Percentiles rank a stretch among this genome's conserved stretches.
Conservation (phyloP, 1,140 invertebrate species). For the Phenacoccus solenopsis region DNA sequence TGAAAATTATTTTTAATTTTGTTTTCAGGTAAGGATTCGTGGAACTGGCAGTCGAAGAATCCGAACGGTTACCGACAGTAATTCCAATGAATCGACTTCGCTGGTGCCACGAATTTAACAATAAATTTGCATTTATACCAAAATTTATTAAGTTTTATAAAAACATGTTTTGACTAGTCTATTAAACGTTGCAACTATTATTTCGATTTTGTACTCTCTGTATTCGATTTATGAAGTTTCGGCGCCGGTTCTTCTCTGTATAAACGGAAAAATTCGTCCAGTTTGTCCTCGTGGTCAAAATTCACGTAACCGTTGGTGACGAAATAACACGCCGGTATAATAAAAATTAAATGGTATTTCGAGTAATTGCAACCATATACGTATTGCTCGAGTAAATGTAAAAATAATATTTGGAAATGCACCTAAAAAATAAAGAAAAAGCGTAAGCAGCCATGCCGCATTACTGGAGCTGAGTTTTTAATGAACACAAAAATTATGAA, state of each 20-base stretch:
- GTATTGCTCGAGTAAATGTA: not conserved
- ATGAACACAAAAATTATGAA: too few relatives aligned
- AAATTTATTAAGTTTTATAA: too few relatives aligned
- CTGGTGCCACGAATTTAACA: not conserved
- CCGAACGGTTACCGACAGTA: constrained; percentile 54
- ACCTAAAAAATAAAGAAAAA: not conserved
- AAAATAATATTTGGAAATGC: not conserved
- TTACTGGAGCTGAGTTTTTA: too few relatives aligned
- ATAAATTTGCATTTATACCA: not conserved
- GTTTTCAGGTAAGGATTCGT: constrained; percentile 58
- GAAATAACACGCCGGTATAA: not conserved
- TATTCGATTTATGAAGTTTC: too few relatives aligned
- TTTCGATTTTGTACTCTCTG: not conserved
- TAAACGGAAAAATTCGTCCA: not conserved
- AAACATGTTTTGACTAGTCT: not conserved
- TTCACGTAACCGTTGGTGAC: not conserved
- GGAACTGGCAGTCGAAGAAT: constrained; percentile 82
- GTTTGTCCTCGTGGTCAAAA: not conserved
- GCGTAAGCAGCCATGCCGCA: too few relatives aligned
- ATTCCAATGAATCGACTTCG: not conserved
- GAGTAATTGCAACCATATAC: not conserved
- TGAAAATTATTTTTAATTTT: constrained; percentile 22
- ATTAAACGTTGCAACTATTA: not conserved
- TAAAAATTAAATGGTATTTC: not conserved
- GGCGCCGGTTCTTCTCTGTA: not conserved